These are phyloP conservation scores for Drosophila dives DNA, from an alignment of 2,888 invertebrate species.

Conservation along the genomic window DNA sequence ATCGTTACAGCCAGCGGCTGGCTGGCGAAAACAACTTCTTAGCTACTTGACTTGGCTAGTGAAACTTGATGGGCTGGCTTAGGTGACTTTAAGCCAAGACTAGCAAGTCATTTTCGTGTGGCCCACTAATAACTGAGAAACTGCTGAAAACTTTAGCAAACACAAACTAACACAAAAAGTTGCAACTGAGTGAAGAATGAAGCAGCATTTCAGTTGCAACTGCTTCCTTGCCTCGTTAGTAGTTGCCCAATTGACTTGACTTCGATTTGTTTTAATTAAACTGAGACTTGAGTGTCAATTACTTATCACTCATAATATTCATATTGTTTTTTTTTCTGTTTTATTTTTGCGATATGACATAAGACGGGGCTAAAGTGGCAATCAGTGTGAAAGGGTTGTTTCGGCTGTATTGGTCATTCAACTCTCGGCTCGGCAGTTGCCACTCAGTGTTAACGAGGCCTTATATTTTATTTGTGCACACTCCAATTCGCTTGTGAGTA, in stretches of 20 bases:
- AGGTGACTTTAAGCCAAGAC: slow-evolving; percentile 1
- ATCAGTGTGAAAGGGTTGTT: slow-evolving; percentile 14
- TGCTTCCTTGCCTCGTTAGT: background rate
- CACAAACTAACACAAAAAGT: background rate
- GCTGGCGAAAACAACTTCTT: slow-evolving; percentile 9
- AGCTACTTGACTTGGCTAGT: slow-evolving; percentile 1
- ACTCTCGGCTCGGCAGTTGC: slow-evolving; percentile 14
- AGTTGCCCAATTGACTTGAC: background rate
- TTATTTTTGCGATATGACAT: background rate
- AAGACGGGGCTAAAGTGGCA: background rate
- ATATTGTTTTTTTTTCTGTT: background rate
- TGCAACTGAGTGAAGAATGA: background rate
- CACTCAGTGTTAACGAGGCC: slow-evolving; percentile 22
- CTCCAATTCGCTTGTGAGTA: slow-evolving; percentile 42
- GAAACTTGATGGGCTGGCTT: background rate
- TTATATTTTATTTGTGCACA: slow-evolving; percentile 27
- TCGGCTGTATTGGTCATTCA: slow-evolving; percentile 44
- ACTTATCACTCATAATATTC: slow-evolving; percentile 63
- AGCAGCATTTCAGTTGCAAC: background rate
- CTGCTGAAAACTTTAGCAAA: background rate
- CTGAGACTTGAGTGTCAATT: slow-evolving; percentile 51
- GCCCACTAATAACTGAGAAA: slow-evolving; percentile 1
- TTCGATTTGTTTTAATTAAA: slow-evolving; percentile 26
- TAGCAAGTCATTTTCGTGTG: slow-evolving; percentile 2
- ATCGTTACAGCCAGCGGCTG: slow-evolving; percentile 4